These are phyloP conservation scores for Drosophila athabasca DNA, from an alignment of 1,140 invertebrate genomes.

Conservation along the genomic window DNA sequence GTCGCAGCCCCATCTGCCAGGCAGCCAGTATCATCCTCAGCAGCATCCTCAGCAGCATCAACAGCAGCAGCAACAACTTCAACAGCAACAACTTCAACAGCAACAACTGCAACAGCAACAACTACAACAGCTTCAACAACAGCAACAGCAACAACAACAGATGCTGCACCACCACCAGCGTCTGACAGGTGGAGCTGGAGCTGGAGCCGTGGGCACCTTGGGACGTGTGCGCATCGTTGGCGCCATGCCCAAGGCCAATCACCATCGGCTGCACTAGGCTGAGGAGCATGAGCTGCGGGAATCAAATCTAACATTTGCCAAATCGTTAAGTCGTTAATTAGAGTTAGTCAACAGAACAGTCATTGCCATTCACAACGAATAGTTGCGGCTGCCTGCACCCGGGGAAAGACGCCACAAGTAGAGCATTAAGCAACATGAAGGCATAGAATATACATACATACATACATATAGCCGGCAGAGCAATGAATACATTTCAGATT, in stretches of 20 bases:
- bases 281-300: conserved; percentile 1
- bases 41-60: conserved; percentile 52
- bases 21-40: conserved; percentile 45
- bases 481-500: conserved; percentile 18
- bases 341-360: conserved; percentile 70
- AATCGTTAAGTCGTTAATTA: conserved; percentile 69
- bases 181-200: conserved; percentile 77
- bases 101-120: conserved; percentile 67
- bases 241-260: conserved; percentile 88
- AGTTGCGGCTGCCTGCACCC: conserved; percentile 37
- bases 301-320: conserved; percentile 66
- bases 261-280: conserved; percentile 75
- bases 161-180: conserved; percentile 78
- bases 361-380: conserved; percentile 81
- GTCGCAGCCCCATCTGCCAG: conserved; percentile 68
- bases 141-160: conserved; percentile 80
- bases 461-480: no score
- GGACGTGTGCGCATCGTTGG: conserved; percentile 91
- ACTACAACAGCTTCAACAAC: conserved; percentile 68
- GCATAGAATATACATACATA: no score
- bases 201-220: conserved; percentile 84
- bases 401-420: background rate
- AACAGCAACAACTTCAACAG: conserved; percentile 52
- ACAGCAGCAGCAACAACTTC: conserved; percentile 56
- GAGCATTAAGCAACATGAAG: no score